A percentile compares a stretch with the other conserved stretches of the same genome.
Evolutionary conservation across 2,888 invertebrate species (phyloP).

Genomic region (Chironomus riparius): DNA sequence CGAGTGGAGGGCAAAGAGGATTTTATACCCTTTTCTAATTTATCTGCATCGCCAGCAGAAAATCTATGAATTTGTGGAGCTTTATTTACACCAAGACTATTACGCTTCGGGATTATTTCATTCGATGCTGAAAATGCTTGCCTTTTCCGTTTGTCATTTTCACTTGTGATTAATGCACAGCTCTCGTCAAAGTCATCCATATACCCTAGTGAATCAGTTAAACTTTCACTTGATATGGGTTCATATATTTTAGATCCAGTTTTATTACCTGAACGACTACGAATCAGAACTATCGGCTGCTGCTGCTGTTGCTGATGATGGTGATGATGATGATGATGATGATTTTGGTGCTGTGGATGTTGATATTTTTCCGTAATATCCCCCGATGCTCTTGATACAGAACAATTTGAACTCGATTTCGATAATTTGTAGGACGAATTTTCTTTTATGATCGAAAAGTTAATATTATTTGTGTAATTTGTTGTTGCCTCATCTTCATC

Average conservation of each 20-base stretch:
- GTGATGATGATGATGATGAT: neutral
- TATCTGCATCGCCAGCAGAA: constrained; percentile 60
- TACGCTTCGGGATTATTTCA: constrained; percentile 35
- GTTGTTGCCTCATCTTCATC: neutral
- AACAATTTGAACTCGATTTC: constrained; percentile 1
- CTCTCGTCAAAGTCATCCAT: constrained; percentile 26
- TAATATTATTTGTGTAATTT: neutral
- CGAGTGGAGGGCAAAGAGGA: constrained; percentile 52
- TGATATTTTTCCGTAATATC: neutral
- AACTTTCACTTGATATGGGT: constrained; percentile 15
- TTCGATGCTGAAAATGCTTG: constrained; percentile 31
- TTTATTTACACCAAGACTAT: constrained; percentile 33
- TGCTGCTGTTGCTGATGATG: neutral
- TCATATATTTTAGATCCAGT: constrained; percentile 5
- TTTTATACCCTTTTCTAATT: constrained; percentile 47
- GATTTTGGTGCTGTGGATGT: neutral
- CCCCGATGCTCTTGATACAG: neutral
- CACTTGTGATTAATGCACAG: constrained; percentile 29
- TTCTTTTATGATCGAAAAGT: neutral
- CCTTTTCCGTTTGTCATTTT: constrained; percentile 35
- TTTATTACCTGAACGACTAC: constrained; percentile 17
- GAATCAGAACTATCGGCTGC: neutral
- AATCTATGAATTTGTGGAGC: constrained; percentile 48
- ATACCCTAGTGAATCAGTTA: constrained; percentile 22
- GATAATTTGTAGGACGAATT: neutral